Percentiles rank a stretch among this genome's conserved stretches.
These are phyloP conservation scores for Halyomorpha halys DNA, from an alignment of 1,140 invertebrate genomes.

Conservation along the genomic window DNA sequence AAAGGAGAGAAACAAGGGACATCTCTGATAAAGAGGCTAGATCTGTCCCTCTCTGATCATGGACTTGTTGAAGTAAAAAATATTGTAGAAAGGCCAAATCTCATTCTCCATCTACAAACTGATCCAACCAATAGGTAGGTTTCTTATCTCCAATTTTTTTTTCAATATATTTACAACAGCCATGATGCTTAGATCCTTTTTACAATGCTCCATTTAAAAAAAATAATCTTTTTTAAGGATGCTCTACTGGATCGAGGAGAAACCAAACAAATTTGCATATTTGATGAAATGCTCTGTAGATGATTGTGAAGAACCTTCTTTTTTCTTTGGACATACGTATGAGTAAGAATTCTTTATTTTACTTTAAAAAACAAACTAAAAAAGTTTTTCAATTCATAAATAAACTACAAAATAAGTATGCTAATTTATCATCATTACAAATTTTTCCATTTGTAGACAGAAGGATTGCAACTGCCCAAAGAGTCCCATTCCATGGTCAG, in stretches of 20 bases:
- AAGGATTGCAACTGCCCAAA: slow-evolving; percentile 46
- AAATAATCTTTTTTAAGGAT: slow-evolving; percentile 42
- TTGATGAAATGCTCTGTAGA: slow-evolving; percentile 51
- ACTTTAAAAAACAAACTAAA: background rate
- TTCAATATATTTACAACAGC: background rate
- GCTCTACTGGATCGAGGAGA: slow-evolving; percentile 60
- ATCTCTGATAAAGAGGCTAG: slow-evolving; percentile 15
- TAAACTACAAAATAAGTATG: too few species aligned
- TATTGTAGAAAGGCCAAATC: slow-evolving; percentile 26
- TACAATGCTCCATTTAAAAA: too few species aligned
- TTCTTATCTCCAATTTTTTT: background rate
- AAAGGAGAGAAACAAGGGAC: slow-evolving; percentile 38
- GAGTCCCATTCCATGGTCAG: slow-evolving; percentile 45
- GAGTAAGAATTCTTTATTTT: background rate
- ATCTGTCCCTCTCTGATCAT: slow-evolving; percentile 20
- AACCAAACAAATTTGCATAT: slow-evolving; percentile 40
- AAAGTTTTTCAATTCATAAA: background rate
- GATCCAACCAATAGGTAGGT: slow-evolving; percentile 47
- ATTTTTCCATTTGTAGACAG: background rate
- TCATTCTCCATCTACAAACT: slow-evolving; percentile 53
- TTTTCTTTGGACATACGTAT: slow-evolving; percentile 42
- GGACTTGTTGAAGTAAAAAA: slow-evolving; percentile 16
- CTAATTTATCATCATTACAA: too few species aligned
- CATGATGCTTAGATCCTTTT: too few species aligned
- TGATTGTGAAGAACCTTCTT: slow-evolving; percentile 41